Conservation (phyloP, 1,140 invertebrate species). For the Panagrolaimus sp. region DNA sequence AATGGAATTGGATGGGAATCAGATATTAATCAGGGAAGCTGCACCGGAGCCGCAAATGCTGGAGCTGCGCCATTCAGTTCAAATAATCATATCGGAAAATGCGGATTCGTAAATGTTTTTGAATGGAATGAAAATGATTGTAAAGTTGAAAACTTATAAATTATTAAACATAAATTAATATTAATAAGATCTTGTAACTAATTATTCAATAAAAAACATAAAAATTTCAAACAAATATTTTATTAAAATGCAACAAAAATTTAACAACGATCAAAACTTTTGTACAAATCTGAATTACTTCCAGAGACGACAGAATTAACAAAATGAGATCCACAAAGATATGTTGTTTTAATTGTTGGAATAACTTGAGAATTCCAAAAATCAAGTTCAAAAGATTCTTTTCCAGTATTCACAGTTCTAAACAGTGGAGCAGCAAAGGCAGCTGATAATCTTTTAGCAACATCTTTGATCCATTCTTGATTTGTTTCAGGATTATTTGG, state of each 20-base stretch:
- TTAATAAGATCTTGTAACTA: no score
- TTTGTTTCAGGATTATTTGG: background rate
- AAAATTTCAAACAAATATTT: background rate
- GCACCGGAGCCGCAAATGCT: conserved; percentile 52
- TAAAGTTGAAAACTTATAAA: conserved; percentile 51
- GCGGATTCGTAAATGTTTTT: conserved; percentile 62
- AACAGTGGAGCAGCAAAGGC: background rate
- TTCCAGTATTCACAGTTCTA: background rate
- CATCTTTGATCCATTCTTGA: background rate
- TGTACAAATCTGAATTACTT: background rate
- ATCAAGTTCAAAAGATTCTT: no score
- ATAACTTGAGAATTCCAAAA: background rate
- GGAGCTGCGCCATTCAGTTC: conserved; percentile 57
- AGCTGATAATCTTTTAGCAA: background rate
- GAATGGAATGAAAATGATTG: conserved; percentile 57
- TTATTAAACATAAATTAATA: conserved; percentile 7
- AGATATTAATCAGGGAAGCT: conserved; percentile 42
- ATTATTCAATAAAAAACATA: no score
- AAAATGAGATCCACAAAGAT: conserved; percentile 7
- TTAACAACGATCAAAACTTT: conserved; percentile 13
- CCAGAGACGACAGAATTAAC: background rate
- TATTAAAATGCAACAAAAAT: background rate
- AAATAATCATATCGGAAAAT: conserved; percentile 61
- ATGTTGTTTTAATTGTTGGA: background rate
- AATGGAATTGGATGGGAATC: conserved; percentile 57